Evolutionary conservation across 2,888 invertebrate species (phyloP).

Genomic region (Polia nebulosa): DNA sequence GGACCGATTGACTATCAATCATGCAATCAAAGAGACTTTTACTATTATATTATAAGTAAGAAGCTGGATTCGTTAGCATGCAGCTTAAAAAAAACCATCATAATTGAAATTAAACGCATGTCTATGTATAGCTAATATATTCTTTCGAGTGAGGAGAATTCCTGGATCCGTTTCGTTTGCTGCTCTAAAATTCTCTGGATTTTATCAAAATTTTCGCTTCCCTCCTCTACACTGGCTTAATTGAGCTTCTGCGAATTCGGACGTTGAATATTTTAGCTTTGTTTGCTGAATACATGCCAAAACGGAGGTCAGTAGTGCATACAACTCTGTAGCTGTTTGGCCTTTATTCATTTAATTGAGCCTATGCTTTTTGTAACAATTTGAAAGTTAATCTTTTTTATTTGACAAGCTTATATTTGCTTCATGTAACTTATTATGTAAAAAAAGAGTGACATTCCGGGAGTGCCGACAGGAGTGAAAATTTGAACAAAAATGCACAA

Average conservation of each 20-base stretch:
- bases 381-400: neutral
- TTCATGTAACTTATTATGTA: too few species aligned
- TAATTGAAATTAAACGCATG: neutral
- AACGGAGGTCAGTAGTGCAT: slow-evolving; percentile 1
- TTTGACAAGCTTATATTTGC: too few species aligned
- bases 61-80: too few species aligned
- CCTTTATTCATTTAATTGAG: neutral
- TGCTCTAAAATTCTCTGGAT: slow-evolving; percentile 26
- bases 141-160: slow-evolving; percentile 22
- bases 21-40: too few species aligned
- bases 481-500: too few species aligned
- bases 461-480: too few species aligned
- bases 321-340: neutral
- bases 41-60: too few species aligned
- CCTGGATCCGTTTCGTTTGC: slow-evolving; percentile 13
- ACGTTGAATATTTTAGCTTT: slow-evolving; percentile 32
- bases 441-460: too few species aligned
- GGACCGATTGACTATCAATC: too few species aligned
- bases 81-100: neutral
- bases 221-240: slow-evolving; percentile 20
- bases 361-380: neutral
- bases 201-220: slow-evolving; percentile 31
- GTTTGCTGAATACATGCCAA: slow-evolving; percentile 9
- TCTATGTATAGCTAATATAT: neutral
- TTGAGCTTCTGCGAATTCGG: slow-evolving; percentile 28